phyloP scores from a whole-genome alignment of 1,140 invertebrate species.

The Pantala flavescens region DNA sequence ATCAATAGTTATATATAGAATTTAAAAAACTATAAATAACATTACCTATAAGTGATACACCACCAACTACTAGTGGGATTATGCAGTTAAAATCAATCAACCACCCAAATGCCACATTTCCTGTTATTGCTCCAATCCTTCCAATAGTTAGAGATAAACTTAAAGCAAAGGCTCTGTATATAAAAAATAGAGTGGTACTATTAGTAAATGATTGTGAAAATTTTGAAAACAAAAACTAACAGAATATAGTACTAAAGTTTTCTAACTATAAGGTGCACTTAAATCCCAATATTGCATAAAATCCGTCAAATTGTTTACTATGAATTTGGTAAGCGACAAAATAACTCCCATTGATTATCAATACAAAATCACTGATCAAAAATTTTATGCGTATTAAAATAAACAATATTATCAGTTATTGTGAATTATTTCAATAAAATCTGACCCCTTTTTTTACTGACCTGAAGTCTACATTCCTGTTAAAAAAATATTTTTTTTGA shows the following conservation, averaged over 20 bases:
- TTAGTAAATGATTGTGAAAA: too few relatives aligned
- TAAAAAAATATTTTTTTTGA: too few relatives aligned
- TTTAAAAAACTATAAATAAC: too few relatives aligned
- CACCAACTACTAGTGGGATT: constrained; percentile 54
- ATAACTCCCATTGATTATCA: too few relatives aligned
- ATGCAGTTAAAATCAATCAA: constrained; percentile 61
- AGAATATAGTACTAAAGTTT: constrained; percentile 14
- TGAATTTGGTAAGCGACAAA: too few relatives aligned
- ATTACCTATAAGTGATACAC: constrained; percentile 53
- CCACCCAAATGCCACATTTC: constrained; percentile 57
- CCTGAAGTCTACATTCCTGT: too few relatives aligned
- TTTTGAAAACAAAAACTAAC: background rate
- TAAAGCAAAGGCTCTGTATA: constrained; percentile 59
- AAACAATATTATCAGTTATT: too few relatives aligned
- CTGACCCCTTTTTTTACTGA: too few relatives aligned
- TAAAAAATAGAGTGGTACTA: constrained; percentile 18
- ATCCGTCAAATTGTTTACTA: background rate
- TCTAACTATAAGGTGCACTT: constrained; percentile 3
- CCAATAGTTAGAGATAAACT: constrained; percentile 60
- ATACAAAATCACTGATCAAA: too few relatives aligned
- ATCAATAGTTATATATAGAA: too few relatives aligned
- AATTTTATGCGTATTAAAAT: too few relatives aligned
- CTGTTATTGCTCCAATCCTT: constrained; percentile 54
- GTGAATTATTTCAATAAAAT: too few relatives aligned
- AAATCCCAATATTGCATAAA: background rate